Evolutionary conservation across 2,797 vertebrate species (phyloP).

Genomic region (Hippocampus kuda): DNA sequence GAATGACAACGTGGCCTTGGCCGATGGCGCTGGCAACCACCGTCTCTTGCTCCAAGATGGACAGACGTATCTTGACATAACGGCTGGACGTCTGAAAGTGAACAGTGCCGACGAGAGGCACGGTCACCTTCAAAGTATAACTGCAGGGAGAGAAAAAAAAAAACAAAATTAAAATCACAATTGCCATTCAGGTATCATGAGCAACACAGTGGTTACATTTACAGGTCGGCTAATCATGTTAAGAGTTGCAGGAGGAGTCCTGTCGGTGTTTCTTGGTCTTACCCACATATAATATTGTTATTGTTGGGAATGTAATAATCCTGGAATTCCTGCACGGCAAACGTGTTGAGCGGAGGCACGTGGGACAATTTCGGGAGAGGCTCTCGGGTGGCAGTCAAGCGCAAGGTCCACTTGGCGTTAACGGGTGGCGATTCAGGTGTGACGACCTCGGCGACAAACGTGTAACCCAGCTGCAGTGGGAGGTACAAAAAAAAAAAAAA

Average conservation of each 20-base stretch:
- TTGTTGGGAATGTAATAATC: conserved; percentile 81
- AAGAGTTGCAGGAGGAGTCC: background rate
- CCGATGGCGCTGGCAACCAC: conserved; percentile 60
- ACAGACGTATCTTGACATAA: conserved; percentile 73
- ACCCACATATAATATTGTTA: conserved; percentile 77
- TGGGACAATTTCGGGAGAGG: conserved; percentile 65
- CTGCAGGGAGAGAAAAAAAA: conserved; percentile 38
- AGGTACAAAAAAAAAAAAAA: background rate
- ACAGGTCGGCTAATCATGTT: too few species aligned
- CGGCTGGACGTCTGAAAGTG: conserved; percentile 76
- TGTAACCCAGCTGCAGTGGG: conserved; percentile 70
- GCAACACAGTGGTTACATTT: background rate
- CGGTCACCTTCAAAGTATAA: conserved; percentile 63
- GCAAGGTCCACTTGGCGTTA: conserved; percentile 72
- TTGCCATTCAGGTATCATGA: background rate
- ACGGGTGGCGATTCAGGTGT: conserved; percentile 46
- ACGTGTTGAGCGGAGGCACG: conserved; percentile 59
- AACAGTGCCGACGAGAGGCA: conserved; percentile 67
- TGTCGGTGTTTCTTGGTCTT: conserved; percentile 18
- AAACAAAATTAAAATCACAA: background rate
- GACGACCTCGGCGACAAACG: conserved; percentile 75
- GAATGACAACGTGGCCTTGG: conserved; percentile 76
- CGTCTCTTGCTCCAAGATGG: conserved; percentile 75
- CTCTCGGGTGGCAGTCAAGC: conserved; percentile 68
- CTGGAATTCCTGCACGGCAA: conserved; percentile 71